Base-by-base conservation (phyloP, 2,888 invertebrate genomes). In the Ditula angustiorana region DNA sequence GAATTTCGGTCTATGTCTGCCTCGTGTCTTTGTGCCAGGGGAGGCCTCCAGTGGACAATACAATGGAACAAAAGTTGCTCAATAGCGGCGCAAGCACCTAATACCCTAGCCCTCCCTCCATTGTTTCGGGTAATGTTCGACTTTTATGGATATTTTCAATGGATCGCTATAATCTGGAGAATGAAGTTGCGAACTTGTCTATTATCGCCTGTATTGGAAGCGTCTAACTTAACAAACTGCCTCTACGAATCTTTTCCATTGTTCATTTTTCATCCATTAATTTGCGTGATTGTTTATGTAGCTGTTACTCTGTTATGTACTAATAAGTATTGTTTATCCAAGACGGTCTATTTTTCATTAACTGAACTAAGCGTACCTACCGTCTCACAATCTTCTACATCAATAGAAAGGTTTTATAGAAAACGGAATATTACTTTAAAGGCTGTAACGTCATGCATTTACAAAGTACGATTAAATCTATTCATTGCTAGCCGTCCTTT, bases 141-240 rank as follows among this genome's bases (percentile, higher is more conserved):
- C 90, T 92, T 92, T 92, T 92, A 92, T 92, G 90, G 92, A 92
- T 92, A 91, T 91, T 92, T 92, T 90, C 91, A 91, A 92, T 91
- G 88, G 90, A 89, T 90, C 86, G 88, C 86, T 86, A 86, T 91
- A 91, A 91, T 92, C 90, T 87, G 82, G 80, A 79, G 86, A 87
- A 87, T 86, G 83, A 83, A 90, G 88, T 90, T 87, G 79, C 78
- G 80, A 89, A 89, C 83, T 82, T 77, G 79, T 78, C 77, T 82
- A 83, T 84, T 83, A 82, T 74, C 72, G 73, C 68, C 67, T 73
- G 71, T 68, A 69, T 61, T 53, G 61, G 28, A 44, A 50, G 57
- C 49, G 49, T 61, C n/a, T n/a, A n/a, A 53, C 53, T 64, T 64
- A 59, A 52, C 53, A 35, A 59, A 64, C 52, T 57, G 30, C 50